phyloP scores from a whole-genome alignment of 1,140 invertebrate species.

The Paraescarpia echinospica region DNA sequence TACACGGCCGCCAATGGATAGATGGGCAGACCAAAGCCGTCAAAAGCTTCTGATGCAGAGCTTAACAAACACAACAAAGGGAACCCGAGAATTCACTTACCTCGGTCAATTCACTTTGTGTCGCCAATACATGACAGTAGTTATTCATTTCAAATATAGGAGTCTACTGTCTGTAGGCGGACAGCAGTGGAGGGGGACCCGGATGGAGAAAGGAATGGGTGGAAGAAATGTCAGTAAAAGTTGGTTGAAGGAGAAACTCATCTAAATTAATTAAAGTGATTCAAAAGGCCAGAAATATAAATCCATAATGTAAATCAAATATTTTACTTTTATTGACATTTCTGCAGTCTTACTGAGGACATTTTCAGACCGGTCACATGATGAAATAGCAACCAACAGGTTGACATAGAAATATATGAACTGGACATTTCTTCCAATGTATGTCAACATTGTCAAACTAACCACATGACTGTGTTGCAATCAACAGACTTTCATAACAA shows the following conservation, averaged over 20 bases:
- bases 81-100: background rate
- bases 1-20: background rate
- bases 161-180: background rate
- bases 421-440: too few species aligned
- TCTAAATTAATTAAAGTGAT: background rate
- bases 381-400: too few species aligned
- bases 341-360: too few species aligned
- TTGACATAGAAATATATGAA: too few species aligned
- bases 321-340: background rate
- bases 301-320: background rate
- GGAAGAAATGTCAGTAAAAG: too few species aligned
- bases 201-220: background rate
- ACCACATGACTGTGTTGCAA: too few species aligned
- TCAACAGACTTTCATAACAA: background rate
- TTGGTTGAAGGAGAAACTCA: background rate
- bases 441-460: too few species aligned
- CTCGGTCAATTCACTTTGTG: background rate
- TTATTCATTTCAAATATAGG: background rate
- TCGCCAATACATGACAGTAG: background rate
- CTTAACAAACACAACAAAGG: background rate
- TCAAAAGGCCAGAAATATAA: background rate
- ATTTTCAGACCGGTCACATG: too few species aligned
- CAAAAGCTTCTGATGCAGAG: background rate
- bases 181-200: background rate
- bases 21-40: background rate